Conservation (phyloP, 1,140 invertebrate species). For the Ectropis grisescens region DNA sequence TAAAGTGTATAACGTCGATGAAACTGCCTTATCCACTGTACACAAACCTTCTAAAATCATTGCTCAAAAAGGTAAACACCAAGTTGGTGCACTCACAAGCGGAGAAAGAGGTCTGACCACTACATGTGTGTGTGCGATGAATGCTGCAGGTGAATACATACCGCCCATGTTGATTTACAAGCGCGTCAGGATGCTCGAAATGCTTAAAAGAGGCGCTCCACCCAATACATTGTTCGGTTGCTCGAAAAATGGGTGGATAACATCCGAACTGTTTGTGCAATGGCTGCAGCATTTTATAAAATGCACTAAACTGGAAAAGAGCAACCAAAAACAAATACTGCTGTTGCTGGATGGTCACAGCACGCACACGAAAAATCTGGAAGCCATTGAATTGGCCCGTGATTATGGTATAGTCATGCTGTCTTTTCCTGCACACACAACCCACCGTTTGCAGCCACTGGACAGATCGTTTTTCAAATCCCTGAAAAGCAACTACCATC, state of each 20-base stretch:
- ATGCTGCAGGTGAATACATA: conserved; percentile 27
- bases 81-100: conserved; percentile 29
- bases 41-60: conserved; percentile 14
- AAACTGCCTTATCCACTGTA: no score
- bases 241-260: conserved; percentile 9
- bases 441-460: conserved; percentile 42
- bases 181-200: conserved; percentile 5
- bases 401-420: conserved; percentile 9
- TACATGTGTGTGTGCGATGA: conserved; percentile 22
- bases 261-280: conserved; percentile 7
- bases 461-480: no score
- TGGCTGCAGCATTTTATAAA: conserved; percentile 10
- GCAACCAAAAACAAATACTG: no score
- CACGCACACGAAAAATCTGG: conserved; percentile 7
- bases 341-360: conserved; percentile 7
- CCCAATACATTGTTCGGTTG: conserved; percentile 2
- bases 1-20: no score
- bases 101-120: conserved; percentile 29
- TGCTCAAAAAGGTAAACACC: conserved; percentile 20
- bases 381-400: conserved; percentile 3
- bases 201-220: conserved; percentile 6
- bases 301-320: conserved; percentile 5
- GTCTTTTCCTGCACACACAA: conserved; percentile 13
- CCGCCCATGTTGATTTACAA: conserved; percentile 25
- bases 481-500: no score